Evolutionary conservation across 2,113 vertebrate species (phyloP).

Genomic region (Catharus fuscescens): DNA sequence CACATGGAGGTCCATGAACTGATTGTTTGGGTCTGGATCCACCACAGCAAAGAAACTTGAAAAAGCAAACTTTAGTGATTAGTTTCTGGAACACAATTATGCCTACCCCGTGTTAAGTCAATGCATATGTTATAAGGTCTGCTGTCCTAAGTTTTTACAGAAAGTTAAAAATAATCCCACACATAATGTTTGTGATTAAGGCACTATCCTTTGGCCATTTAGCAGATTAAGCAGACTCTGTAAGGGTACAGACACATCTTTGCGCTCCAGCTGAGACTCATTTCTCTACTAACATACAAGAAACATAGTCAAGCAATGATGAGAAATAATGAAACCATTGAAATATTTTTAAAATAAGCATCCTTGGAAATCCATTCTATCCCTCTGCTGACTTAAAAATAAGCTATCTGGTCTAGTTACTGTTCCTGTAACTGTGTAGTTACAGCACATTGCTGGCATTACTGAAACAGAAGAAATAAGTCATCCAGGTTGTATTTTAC

Average conservation of each 20-base stretch:
- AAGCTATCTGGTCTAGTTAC: not conserved
- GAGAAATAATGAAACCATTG: not conserved
- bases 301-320: not conserved
- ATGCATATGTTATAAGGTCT: not conserved
- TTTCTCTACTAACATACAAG: not conserved
- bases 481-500: not conserved
- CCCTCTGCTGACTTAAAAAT: not conserved
- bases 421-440: not conserved
- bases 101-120: not conserved
- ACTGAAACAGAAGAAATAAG: not conserved
- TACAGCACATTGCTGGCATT: not conserved
- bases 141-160: not conserved
- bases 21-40: not conserved
- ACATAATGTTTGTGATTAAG: not conserved
- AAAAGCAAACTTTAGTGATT: not conserved
- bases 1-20: fast-evolving
- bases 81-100: not conserved
- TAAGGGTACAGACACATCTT: not conserved
- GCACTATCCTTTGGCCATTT: not conserved
- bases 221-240: not conserved
- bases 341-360: not conserved
- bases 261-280: not conserved
- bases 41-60: not conserved
- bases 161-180: not conserved
- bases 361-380: not conserved